Base-by-base conservation (phyloP, 2,797 vertebrate species). In the Pseudopleuronectes americanus region DNA sequence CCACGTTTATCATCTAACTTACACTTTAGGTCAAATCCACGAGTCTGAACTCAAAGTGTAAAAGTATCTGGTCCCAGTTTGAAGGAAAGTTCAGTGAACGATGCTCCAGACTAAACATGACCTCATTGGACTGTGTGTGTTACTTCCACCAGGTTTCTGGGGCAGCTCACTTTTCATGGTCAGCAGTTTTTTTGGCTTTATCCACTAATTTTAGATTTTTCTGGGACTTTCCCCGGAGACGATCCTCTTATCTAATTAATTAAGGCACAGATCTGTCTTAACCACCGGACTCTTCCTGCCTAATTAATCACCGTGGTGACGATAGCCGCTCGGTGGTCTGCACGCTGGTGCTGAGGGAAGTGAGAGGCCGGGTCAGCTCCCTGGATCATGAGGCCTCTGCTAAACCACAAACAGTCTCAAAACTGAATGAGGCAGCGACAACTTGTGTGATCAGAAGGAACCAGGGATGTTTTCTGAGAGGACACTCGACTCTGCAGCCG, bases 221-320 rank as follows among this genome's bases (percentile, higher is more conserved):
- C 55, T 57, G 26, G 54, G 59, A 3, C 41, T 53, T 62, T 82
- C 73, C 74, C 76, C 57, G 1, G 66, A 79, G 80, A 82, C 38
- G 33, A 64, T 58, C 52, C 59, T 68, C 54, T 77, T 23, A 57
- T 82, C 82, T 90, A 89, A 89, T 93, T 89, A 91, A 87, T 71
- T 69, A 22, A 60, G 84, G 72, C 85, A 73, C 79, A 76, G 64
- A 89, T 90, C 81, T 73, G 28, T 88, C 79, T 81, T 71, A 68
- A 84, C 45, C 43, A 74, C 60, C 24, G 53, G n/a, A 79, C 71
- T 47, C 55, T 33, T 69, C 28, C 57, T 47, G 17, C 83, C 69
- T 80, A 81, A 86, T 92, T 85, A 90, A 89, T 92, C 86, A 84
- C 71, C 2, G 38, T 57, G 68, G 49, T 54, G 64, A 79, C 38